phyloP scores from a whole-genome alignment of 2,113 vertebrate species.

The Syngnathus floridae region DNA sequence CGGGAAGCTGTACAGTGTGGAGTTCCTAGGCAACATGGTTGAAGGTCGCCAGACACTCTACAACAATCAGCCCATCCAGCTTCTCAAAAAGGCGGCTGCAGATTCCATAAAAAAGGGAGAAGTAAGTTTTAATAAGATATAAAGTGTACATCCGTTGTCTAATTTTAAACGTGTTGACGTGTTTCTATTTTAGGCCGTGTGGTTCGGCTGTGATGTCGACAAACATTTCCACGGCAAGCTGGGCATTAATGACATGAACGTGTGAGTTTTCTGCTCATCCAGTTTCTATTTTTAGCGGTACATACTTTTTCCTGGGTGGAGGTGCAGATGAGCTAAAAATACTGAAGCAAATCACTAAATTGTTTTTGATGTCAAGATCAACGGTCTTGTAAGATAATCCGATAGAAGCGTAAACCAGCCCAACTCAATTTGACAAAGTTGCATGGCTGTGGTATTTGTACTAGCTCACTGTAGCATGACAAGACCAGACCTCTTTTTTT shows the following conservation, averaged over 20 bases:
- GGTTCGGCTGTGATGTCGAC: constrained; percentile 96
- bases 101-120: constrained; percentile 91
- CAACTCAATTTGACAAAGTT: not conserved
- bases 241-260: constrained; percentile 92
- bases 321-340: not conserved
- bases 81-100: constrained; percentile 85
- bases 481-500: not conserved
- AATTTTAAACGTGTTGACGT: not conserved
- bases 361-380: not conserved
- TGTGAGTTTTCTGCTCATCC: constrained; percentile 73
- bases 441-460: not conserved
- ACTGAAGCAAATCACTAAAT: not conserved
- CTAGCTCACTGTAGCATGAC: not conserved
- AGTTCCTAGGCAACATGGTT: constrained; percentile 91
- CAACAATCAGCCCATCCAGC: constrained; percentile 89
- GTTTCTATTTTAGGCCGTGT: constrained; percentile 78
- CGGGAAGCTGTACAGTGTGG: constrained; percentile 86
- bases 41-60: constrained; percentile 82
- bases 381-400: not conserved
- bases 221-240: constrained; percentile 94
- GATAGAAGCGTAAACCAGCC: not conserved
- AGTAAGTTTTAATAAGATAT: constrained; percentile 58
- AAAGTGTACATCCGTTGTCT: not conserved
- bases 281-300: no score
- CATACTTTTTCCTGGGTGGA: not conserved